A percentile compares a stretch with the other conserved stretches of the same genome.
These are phyloP conservation scores for Xyrichtys novacula DNA, from an alignment of 2,797 vertebrate genomes.

Conservation along the genomic window DNA sequence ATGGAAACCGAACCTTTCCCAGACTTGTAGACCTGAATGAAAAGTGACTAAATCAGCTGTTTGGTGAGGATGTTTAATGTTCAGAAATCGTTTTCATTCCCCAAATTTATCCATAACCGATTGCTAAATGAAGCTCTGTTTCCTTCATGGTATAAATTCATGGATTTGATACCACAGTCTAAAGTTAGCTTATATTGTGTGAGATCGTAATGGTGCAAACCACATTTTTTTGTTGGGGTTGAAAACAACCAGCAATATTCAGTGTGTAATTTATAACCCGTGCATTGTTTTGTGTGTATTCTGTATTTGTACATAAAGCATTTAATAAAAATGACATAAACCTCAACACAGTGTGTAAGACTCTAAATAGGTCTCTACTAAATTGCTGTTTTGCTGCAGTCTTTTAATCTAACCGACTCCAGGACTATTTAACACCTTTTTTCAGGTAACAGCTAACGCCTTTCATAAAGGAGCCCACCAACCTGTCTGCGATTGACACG, in stretches of 20 bases:
- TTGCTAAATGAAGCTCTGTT: slow-evolving; percentile 79
- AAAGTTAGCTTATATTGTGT: slow-evolving; percentile 90
- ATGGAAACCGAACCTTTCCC: slow-evolving; percentile 48
- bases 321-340: slow-evolving; percentile 96
- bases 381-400: slow-evolving; percentile 91
- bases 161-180: slow-evolving; percentile 80
- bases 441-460: slow-evolving; percentile 92
- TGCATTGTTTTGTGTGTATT: slow-evolving; percentile 98
- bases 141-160: slow-evolving; percentile 84
- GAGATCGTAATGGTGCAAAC: slow-evolving; percentile 92
- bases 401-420: slow-evolving; percentile 92
- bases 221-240: slow-evolving; percentile 89
- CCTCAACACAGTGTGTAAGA: slow-evolving; percentile 95
- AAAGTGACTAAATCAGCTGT: slow-evolving; percentile 33
- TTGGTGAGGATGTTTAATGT: slow-evolving; percentile 49
- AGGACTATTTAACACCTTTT: slow-evolving; percentile 84
- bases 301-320: slow-evolving; percentile 97
- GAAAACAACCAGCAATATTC: slow-evolving; percentile 91
- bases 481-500: slow-evolving; percentile 82
- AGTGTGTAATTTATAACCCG: slow-evolving; percentile 91
- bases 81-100: slow-evolving; percentile 53
- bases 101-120: slow-evolving; percentile 84
- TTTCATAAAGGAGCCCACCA: slow-evolving; percentile 89
- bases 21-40: slow-evolving; percentile 29
- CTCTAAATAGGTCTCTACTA: slow-evolving; percentile 94